Conservation (phyloP, 1,140 invertebrate genomes). For the Ridgeia piscesae region DNA sequence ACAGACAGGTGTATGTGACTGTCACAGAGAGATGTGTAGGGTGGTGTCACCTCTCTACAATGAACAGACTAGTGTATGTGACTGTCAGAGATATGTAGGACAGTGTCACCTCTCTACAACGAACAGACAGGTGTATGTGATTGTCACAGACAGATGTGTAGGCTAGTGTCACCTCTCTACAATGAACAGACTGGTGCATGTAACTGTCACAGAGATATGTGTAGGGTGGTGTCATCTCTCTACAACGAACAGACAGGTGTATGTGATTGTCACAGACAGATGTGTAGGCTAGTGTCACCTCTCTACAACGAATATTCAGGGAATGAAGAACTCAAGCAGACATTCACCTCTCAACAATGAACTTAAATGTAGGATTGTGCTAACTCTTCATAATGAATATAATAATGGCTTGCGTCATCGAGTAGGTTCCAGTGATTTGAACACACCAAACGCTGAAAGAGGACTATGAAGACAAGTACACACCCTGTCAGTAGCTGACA, state of each 20-base stretch:
- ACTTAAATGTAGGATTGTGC: too few species aligned
- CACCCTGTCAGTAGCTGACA: conserved; percentile 84
- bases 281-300: background rate
- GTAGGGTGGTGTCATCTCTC: background rate
- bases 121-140: too few species aligned
- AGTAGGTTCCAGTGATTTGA: too few species aligned
- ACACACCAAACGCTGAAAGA: background rate
- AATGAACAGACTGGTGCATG: background rate
- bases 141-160: too few species aligned
- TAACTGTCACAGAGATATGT: too few species aligned
- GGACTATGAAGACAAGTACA: background rate
- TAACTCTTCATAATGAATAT: too few species aligned
- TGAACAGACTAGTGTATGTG: background rate
- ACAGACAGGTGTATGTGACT: background rate
- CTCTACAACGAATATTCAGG: too few species aligned
- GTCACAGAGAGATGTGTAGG: too few species aligned
- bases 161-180: too few species aligned
- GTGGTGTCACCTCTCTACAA: background rate
- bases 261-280: too few species aligned
- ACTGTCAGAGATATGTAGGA: too few species aligned
- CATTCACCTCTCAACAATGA: background rate
- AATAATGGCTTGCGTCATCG: background rate
- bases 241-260: conserved; percentile 7
- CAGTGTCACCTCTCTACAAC: background rate
- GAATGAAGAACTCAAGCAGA: too few species aligned